Evolutionary conservation across 2,797 vertebrate genomes (phyloP).

Genomic region (Macropus fuliginosus): DNA sequence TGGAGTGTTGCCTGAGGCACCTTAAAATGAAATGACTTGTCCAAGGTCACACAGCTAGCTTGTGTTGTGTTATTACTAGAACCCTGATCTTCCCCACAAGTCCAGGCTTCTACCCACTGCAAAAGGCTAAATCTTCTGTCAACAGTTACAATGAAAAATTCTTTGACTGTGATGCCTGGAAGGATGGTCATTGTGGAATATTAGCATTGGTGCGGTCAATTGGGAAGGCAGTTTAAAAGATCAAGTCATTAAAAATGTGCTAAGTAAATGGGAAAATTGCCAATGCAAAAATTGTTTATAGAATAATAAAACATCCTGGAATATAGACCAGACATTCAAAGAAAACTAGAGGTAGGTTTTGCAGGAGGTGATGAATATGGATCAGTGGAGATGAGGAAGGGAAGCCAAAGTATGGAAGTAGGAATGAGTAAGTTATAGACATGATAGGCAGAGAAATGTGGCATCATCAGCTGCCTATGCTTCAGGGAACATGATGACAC

Average conservation of each 20-base stretch:
- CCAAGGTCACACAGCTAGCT: neutral
- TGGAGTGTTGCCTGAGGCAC: neutral
- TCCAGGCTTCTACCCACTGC: neutral
- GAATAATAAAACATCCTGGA: slow-evolving; percentile 9
- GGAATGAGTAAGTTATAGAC: neutral
- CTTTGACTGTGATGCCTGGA: slow-evolving; percentile 41
- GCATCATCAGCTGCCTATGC: neutral
- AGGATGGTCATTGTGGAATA: slow-evolving; percentile 30
- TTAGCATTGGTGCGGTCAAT: slow-evolving; percentile 15
- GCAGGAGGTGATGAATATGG: neutral
- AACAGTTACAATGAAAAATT: slow-evolving; percentile 51
- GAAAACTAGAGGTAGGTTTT: slow-evolving; percentile 41
- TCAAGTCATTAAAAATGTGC: slow-evolving; percentile 12
- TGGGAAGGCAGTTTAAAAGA: slow-evolving; percentile 50
- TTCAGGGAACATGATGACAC: neutral
- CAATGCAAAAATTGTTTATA: neutral
- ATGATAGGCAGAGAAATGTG: neutral
- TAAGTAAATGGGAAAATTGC: slow-evolving; percentile 42
- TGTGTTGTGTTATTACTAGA: neutral
- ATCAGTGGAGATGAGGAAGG: neutral
- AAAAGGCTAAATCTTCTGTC: neutral
- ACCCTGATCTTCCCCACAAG: neutral
- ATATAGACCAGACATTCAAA: slow-evolving; percentile 8
- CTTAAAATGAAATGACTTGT: neutral
- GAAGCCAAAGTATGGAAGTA: neutral